Base-by-base conservation (phyloP, 2,888 invertebrate species). In the Apoda limacodes region DNA sequence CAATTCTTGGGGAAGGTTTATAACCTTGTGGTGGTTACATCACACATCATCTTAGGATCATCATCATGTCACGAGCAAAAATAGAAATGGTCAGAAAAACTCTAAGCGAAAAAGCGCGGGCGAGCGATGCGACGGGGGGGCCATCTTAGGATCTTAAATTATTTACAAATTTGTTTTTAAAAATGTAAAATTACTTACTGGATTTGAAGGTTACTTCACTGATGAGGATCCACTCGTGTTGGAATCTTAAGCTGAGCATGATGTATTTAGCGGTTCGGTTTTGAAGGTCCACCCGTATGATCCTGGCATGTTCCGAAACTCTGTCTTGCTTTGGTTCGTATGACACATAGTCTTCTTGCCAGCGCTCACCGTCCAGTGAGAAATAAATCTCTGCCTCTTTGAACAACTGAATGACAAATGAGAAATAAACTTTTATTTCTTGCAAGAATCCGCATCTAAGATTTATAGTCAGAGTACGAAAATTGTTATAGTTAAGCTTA, bases 181-280 rank as follows among this genome's bases (percentile, higher is more conserved):
- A n/a, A n/a, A n/a, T n/a, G n/a, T n/a, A n/a, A n/a, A n/a, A n/a
- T n/a, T n/a, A 17, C 84, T 84, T 68, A 90, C 90, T 82, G 36
- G 93, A 91, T 48, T 88, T 87, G 59, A 95, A 95, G 21, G 88
- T 85, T 46, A 95, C 83, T 74, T 96, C 95, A 67, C 94, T 94
- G 54, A 96, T 85, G 43, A 95, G 83, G 39, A 95, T 88, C 95
- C 95, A 95, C 57, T 89, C 87, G 44, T 90, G 85, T 39, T 88
- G 88, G 60, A 93, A 93, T 51, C 83, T 85, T 9, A 95, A 82
- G 50, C 88, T 84, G 49, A 90, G 55, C 80, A 87, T 88, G 44
- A 95, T 83, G 60, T 87, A 91, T 51, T 85, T 85, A 1, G 90
- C 95, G 1, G 91, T 84, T 37, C 88, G 83, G 51, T 89, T 86